Evolutionary conservation across 2,888 invertebrate genomes (phyloP), one percentile per base, ranked within the genome.

Genomic region (Dryomyza anilis): DNA sequence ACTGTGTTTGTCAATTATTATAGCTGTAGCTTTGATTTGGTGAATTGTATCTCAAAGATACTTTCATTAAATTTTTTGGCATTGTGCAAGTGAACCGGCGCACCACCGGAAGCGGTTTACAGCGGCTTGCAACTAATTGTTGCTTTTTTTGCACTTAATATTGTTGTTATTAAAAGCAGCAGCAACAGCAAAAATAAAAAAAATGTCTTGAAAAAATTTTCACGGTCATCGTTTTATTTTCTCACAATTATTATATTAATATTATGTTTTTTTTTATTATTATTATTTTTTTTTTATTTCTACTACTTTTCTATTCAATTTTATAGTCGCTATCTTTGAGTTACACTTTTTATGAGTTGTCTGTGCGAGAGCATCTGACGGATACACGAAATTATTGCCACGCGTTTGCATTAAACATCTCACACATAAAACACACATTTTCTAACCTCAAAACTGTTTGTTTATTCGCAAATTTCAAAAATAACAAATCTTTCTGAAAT

Each of bases 31-130:
- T 39, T 12, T 6, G 7, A 7, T 6, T 39, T 39, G 39, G 12
- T 39, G 39, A 53, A 53, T 53, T 53, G 53, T 30, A 53, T 53
- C 53, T 53, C 30, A 55, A 55, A 55, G 55, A 55, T 55, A 55
- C 36, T 36, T 33, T 33, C 23, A 55, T 55, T 21, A 36, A 33
- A 39, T 39, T 39, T 14, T 39, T 39, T 39, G 3, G 39, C 39
- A 39, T 39, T 39, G 39, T 39, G 12, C 39, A 14, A 14, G 39
- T 33, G 7, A 33, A 12, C 7, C n/a, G n/a, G n/a, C n/a, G n/a
- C n/a, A n/a, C n/a, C n/a, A n/a, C n/a, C n/a, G n/a, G n/a, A n/a
- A n/a, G 33, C 33, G 7, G 33, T 33, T n/a, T 33, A 12, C 33
- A 8, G 33, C 33, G 33, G 12, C 33, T 33, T n/a, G n/a, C n/a